Base-by-base conservation (phyloP, 2,113 vertebrate genomes). In the Seriola aureovittata region DNA sequence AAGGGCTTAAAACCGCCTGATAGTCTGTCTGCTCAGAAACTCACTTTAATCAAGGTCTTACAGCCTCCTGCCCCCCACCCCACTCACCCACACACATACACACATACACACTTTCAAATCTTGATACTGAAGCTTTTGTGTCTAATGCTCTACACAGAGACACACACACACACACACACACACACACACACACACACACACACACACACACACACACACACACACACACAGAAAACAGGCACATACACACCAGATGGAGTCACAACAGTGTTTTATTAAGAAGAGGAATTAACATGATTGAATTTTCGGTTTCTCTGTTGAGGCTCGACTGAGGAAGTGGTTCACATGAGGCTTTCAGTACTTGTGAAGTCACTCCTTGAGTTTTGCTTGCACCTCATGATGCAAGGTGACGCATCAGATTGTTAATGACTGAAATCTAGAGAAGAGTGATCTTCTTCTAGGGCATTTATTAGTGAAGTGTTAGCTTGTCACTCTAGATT, bases 41-140 rank as follows among this genome's bases (percentile, higher is more conserved):
- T 50, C 73, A 74, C 82, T 93, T 93, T 93, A 93, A 95, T 94
- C 90, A 92, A 80, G 63, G 40, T 75, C 71, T 87, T 81, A 60
- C 38, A 65, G 46, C 58, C 36, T 4, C 59, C 50, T 5, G 0
- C 17, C n/a, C 55, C 25, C 34, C 13, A 57, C 14, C 16, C 17
- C 42, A 63, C 11, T 66, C 69, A 38, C 58, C 8, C 75, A 38
- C 54, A 46, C 57, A 38, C 69, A 50, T 55, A 38, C 54, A 46
- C 57, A 38, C 69, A 50, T 55, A 71, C 71, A 57, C 34, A 68
- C n/a, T 19, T 57, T 74, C 38, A 82, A 46, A 75, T 87, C 76
- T 80, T 65, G 42, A 79, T 46, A 42, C 60, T 73, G 58, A 82
- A 80, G 63, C 80, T 67, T 87, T 71, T 63, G 69, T 75, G 40